Conservation (phyloP, 2,888 invertebrate genomes). For the Eupeodes luniger region DNA sequence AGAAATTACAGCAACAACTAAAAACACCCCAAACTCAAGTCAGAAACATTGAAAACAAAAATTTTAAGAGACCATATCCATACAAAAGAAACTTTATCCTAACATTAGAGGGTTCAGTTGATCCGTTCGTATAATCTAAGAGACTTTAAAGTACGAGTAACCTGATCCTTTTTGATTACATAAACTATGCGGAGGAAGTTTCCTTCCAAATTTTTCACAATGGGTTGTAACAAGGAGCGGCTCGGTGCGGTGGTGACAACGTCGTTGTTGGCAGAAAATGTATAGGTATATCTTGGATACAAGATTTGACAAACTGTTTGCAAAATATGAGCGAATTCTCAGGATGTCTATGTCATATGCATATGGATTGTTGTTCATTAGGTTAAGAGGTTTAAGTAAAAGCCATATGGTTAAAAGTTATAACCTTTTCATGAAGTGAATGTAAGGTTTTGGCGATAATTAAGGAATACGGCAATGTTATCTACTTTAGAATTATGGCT, state of each 20-base stretch:
- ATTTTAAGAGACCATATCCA: slow-evolving; percentile 22
- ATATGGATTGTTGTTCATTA: too few relatives aligned
- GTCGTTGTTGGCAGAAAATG: background rate
- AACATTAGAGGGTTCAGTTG: slow-evolving; percentile 3
- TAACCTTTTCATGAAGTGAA: too few relatives aligned
- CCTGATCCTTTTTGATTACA: slow-evolving; percentile 30
- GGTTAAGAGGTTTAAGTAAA: too few relatives aligned
- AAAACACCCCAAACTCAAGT: slow-evolving; percentile 2
- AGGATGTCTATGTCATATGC: too few relatives aligned
- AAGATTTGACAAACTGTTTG: background rate
- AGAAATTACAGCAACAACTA: background rate
- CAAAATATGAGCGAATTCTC: slow-evolving; percentile 5
- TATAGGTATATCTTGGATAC: background rate
- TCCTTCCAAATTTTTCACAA: slow-evolving; percentile 26
- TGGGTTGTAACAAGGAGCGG: slow-evolving; percentile 8
- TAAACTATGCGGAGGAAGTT: slow-evolving; percentile 49
- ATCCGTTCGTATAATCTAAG: background rate
- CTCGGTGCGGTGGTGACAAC: background rate
- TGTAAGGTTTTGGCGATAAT: too few relatives aligned
- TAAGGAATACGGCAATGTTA: too few relatives aligned
- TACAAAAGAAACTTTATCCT: slow-evolving; percentile 59
- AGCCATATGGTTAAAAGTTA: too few relatives aligned
- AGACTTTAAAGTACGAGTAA: slow-evolving; percentile 21
- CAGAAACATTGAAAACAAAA: slow-evolving; percentile 34
- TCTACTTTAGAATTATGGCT: too few relatives aligned